A percentile compares a stretch with the other conserved stretches of the same genome.
phyloP scores from a whole-genome alignment of 2,113 vertebrate genomes.

The Paracanthobrama guichenoti region DNA sequence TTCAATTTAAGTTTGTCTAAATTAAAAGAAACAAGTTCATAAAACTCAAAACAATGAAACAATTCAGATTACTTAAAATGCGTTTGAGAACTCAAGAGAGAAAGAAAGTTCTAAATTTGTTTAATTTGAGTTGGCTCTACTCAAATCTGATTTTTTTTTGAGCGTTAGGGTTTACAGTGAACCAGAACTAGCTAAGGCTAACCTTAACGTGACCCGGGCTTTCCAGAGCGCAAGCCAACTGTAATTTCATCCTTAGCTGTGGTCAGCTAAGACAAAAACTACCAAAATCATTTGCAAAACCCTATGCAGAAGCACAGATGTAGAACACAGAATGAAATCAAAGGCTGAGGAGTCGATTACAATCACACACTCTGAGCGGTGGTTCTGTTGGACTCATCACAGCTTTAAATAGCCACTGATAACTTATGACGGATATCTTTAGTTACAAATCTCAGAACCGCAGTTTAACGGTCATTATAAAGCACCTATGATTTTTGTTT shows the following conservation, averaged over 20 bases:
- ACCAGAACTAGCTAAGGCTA: neutral
- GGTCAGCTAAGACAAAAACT: neutral
- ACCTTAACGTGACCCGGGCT: neutral
- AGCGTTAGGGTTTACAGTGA: too few relatives aligned
- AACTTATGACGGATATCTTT: constrained; percentile 49
- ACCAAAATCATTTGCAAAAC: neutral
- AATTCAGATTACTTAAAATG: too few relatives aligned
- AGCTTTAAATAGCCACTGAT: constrained; percentile 50
- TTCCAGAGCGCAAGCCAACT: neutral
- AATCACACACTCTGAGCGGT: constrained; percentile 17
- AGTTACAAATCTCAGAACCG: neutral
- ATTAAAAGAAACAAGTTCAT: too few relatives aligned
- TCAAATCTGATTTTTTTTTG: too few relatives aligned
- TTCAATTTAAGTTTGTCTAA: too few relatives aligned
- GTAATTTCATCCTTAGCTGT: neutral
- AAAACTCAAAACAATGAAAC: too few relatives aligned
- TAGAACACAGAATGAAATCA: neutral
- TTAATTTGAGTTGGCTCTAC: too few relatives aligned
- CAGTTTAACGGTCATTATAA: neutral
- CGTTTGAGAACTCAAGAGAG: too few relatives aligned
- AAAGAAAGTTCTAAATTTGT: too few relatives aligned
- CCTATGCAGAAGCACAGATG: neutral
- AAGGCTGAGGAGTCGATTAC: neutral
- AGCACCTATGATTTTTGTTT: neutral
- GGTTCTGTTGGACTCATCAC: constrained; percentile 37